phyloP scores from a whole-genome alignment of 2,888 invertebrate species.

The Drosophila nigricruria region DNA sequence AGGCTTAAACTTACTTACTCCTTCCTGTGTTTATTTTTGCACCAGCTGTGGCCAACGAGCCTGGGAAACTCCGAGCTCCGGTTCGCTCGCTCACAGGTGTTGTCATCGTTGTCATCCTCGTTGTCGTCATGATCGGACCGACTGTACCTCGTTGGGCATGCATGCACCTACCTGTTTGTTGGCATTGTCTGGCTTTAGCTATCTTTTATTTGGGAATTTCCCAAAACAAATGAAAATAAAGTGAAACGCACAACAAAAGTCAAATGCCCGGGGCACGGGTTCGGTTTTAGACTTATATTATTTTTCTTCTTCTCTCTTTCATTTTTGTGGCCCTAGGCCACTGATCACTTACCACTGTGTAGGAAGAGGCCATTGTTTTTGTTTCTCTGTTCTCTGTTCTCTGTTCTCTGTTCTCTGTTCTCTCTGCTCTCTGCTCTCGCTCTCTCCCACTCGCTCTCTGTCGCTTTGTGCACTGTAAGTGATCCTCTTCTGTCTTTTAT shows the following conservation, averaged over 20 bases:
- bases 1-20: constrained; percentile 68
- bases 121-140: constrained; percentile 42
- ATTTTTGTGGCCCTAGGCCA: constrained; percentile 27
- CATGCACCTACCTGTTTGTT: constrained; percentile 58
- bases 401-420: constrained; percentile 3
- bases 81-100: constrained; percentile 45
- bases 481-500: constrained; percentile 57
- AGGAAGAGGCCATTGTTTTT: constrained; percentile 73
- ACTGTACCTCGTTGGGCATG: constrained; percentile 59
- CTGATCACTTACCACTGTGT: constrained; percentile 71
- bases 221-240: constrained; percentile 81
- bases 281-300: constrained; percentile 28
- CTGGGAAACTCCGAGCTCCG: constrained; percentile 72
- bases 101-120: constrained; percentile 46
- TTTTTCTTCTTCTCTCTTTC: constrained; percentile 6
- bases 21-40: constrained; percentile 69
- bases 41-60: constrained; percentile 66
- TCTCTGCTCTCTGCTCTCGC: neutral
- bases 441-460: constrained; percentile 5
- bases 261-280: constrained; percentile 68
- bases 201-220: constrained; percentile 77
- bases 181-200: constrained; percentile 70
- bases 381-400: neutral
- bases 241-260: constrained; percentile 78
- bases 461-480: constrained; percentile 33